Conservation (phyloP, 2,797 vertebrate species). For the Sebastiscus tertius region DNA sequence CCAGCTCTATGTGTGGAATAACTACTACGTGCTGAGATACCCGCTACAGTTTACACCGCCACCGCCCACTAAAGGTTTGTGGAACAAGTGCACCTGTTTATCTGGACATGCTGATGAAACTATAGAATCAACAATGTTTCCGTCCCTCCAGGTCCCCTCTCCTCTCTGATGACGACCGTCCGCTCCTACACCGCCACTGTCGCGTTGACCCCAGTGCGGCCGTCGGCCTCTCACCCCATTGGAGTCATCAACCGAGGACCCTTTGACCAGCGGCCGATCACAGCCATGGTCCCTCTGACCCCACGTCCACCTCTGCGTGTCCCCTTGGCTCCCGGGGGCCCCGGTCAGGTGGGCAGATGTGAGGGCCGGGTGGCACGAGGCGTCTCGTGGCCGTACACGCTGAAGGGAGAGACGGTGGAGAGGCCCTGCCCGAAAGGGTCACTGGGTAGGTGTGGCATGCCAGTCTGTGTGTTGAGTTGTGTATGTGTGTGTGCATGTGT, state of each 20-base stretch:
- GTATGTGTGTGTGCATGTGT: constrained; percentile 15
- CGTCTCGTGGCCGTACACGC: constrained; percentile 90
- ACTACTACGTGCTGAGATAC: constrained; percentile 93
- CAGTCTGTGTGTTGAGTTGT: constrained; percentile 1
- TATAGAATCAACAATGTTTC: background rate
- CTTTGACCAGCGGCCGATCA: constrained; percentile 84
- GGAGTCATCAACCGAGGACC: constrained; percentile 90
- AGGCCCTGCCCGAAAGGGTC: constrained; percentile 94
- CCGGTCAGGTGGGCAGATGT: constrained; percentile 83
- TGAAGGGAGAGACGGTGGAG: constrained; percentile 91
- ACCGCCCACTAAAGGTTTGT: constrained; percentile 87
- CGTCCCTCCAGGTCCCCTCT: constrained; percentile 76
- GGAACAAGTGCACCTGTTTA: background rate
- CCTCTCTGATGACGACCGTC: constrained; percentile 83
- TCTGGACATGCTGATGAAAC: background rate
- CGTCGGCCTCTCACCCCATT: constrained; percentile 87
- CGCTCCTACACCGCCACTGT: constrained; percentile 86
- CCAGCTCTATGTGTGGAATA: constrained; percentile 96
- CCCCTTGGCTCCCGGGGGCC: constrained; percentile 77
- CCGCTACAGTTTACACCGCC: constrained; percentile 89
- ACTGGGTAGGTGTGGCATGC: constrained; percentile 81
- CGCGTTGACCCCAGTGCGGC: constrained; percentile 85
- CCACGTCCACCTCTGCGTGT: constrained; percentile 84
- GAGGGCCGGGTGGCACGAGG: constrained; percentile 87
- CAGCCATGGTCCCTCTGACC: constrained; percentile 85